Percentiles rank a stretch among this genome's conserved stretches.
These are phyloP conservation scores for Halcyon chelicuti DNA, from an alignment of 2,797 vertebrate species.

Conservation along the genomic window DNA sequence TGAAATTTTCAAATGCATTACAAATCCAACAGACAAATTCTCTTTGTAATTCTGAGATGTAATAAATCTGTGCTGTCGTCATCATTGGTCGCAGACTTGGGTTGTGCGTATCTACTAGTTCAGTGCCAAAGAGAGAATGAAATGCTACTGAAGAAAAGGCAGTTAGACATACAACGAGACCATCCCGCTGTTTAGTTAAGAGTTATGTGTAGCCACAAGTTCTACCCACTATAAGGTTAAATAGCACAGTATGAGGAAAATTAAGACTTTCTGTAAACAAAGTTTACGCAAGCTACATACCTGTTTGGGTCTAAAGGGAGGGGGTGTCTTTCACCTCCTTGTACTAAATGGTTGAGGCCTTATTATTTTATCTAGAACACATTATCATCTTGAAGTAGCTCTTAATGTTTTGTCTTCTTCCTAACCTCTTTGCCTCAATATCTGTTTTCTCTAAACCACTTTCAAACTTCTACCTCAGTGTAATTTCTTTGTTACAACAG, in stretches of 20 bases:
- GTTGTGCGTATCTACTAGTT: not conserved
- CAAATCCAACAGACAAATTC: not conserved
- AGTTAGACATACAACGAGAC: not conserved
- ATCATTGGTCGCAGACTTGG: not conserved
- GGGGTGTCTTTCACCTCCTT: not conserved
- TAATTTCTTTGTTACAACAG: not conserved
- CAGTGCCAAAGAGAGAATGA: not conserved
- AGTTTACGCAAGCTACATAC: not conserved
- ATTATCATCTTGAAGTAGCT: not conserved
- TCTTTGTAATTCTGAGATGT: not conserved
- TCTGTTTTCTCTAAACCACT: not conserved
- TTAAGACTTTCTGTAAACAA: not conserved
- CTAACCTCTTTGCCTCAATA: not conserved
- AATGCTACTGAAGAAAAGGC: not conserved
- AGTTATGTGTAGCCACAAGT: not conserved
- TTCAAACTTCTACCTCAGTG: not conserved
- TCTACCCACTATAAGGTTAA: not conserved
- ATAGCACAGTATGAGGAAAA: not conserved
- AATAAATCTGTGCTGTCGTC: not conserved
- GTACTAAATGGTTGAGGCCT: not conserved
- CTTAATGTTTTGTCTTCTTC: not conserved
- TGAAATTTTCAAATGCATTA: not conserved
- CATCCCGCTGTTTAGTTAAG: not conserved
- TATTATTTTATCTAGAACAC: not conserved
- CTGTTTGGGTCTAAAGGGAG: not conserved